phyloP scores from a whole-genome alignment of 2,888 invertebrate species.

The Acanthoscelides obtectus region DNA sequence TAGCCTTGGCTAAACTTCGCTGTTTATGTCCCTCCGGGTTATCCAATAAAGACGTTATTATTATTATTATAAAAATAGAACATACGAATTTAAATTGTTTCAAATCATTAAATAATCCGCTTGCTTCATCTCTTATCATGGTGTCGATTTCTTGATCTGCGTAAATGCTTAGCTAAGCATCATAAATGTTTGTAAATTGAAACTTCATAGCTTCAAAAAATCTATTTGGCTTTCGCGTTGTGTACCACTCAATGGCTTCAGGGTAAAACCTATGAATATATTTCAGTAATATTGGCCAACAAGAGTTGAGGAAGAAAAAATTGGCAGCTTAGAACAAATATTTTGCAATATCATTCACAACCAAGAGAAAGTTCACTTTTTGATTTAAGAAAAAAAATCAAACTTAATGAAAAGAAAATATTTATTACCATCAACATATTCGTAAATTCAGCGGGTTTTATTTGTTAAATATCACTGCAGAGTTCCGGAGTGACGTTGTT shows the following conservation, averaged over 20 bases:
- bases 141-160: background rate
- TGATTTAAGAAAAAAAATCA: no score
- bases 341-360: slow-evolving; percentile 31
- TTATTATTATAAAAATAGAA: no score
- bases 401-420: no score
- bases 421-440: no score
- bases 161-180: background rate
- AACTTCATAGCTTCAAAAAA: background rate
- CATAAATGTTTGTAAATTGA: background rate
- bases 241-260: slow-evolving; percentile 21
- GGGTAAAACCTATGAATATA: slow-evolving; percentile 17
- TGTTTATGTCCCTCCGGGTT: no score
- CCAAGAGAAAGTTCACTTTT: no score
- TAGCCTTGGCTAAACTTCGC: no score
- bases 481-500: no score
- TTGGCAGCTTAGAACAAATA: slow-evolving; percentile 14
- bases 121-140: background rate
- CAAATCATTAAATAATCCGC: background rate
- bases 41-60: no score
- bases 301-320: slow-evolving; percentile 11
- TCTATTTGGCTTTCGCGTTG: slow-evolving; percentile 10
- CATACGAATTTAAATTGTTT: slow-evolving; percentile 1
- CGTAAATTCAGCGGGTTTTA: no score
- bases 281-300: background rate
- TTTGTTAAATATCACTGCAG: no score